Conservation (phyloP, 1,140 invertebrate genomes). For the Anastrepha obliqua region DNA sequence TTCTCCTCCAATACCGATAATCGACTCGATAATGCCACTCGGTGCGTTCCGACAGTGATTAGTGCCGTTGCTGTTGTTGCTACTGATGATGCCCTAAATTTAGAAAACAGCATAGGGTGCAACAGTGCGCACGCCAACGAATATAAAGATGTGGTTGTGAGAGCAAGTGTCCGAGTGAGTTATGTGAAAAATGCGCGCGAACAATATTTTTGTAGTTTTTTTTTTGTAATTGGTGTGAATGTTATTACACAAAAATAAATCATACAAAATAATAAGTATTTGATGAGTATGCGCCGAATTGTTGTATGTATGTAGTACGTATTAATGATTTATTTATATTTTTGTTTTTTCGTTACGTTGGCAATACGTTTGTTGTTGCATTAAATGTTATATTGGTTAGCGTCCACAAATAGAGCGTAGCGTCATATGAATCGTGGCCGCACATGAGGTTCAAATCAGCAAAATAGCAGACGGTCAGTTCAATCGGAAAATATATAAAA, state of each 20-base stretch:
- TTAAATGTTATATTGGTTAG: neutral
- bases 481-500: slow-evolving; percentile 31
- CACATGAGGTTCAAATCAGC: neutral
- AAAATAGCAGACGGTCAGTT: neutral
- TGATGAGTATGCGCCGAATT: neutral
- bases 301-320: neutral
- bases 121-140: neutral
- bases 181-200: neutral
- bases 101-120: neutral
- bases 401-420: neutral
- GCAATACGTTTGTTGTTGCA: slow-evolving; percentile 14
- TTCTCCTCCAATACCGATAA: neutral
- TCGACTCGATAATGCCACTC: neutral
- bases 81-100: slow-evolving; percentile 36
- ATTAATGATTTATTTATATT: slow-evolving; percentile 45
- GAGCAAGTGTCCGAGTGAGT: neutral
- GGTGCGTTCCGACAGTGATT: slow-evolving; percentile 1
- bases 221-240: neutral
- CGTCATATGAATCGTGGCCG: neutral
- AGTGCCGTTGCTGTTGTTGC: neutral
- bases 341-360: slow-evolving; percentile 22
- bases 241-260: neutral
- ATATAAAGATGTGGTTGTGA: neutral
- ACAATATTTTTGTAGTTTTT: neutral
- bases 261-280: neutral